Evolutionary conservation across 2,113 vertebrate species (phyloP), one percentile per base, ranked within the genome.

Genomic region (Platichthys stellatus): DNA sequence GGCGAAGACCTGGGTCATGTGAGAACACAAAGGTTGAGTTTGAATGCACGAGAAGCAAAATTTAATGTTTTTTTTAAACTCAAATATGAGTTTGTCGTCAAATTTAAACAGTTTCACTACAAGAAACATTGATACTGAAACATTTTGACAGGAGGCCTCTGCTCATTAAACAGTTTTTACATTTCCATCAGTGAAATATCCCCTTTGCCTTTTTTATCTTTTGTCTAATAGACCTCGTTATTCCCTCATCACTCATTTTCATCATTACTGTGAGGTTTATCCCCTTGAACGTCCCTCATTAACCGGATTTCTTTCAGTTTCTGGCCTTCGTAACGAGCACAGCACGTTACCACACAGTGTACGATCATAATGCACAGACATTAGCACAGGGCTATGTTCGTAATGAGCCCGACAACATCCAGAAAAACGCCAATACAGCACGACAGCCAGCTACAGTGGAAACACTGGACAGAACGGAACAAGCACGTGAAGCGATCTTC

Each of bases 401-500:
- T 13, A 54, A 63, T 66, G 76, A 79, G 38, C 65, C 74, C 35
- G 57, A 80, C 68, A 23, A 51, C 69, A 45, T 72, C 74, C 63
- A 9, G 53, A 78, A 72, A 74, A 74, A n/a, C n/a, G 51, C 2
- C 47, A 20, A 64, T 51, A 28, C 5, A 60, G 58, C 14, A 83
- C 38, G 3, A 84, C 53, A 63, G 73, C 28, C 31, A 82, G 68
- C 58, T 75, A 43, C 61, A 61, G 67, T 43, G 65, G 56, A 84
- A 82, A 81, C 73, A 81, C 70, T 18, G 35, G 70, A 87, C 63
- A 58, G 47, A 60, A 73, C 72, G 28, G 68, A 73, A 75, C 63
- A 65, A 1, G 35, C 15, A 75, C n/a, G 11, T 53, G 4, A 24
- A 31, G 63, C 20, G 8, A 45, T 78, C 73, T 78, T 57, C 77